These are phyloP conservation scores for Haliclona indistincta DNA, from an alignment of 37 sponge, comb jelly and placozoan species.

Conservation along the genomic window DNA sequence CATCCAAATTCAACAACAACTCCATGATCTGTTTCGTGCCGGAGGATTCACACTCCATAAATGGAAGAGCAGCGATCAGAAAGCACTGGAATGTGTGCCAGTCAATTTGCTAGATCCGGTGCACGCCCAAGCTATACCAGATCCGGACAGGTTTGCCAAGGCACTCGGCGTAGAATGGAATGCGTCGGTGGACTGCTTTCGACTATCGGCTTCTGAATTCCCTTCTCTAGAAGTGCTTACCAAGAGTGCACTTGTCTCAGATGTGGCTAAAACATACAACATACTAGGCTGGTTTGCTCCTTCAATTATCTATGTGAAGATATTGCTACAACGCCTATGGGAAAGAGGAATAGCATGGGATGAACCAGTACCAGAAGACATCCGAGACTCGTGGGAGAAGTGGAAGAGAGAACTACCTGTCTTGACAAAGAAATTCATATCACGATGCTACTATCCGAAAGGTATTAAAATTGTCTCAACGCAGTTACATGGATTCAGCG, in stretches of 20 bases:
- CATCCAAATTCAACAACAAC: slow-evolving; percentile 1
- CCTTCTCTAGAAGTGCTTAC: not conserved
- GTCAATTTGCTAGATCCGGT: slow-evolving; percentile 13
- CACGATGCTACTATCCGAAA: slow-evolving; percentile 21
- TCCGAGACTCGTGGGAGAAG: slow-evolving; percentile 7
- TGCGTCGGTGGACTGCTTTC: slow-evolving; percentile 18
- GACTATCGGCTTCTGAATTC: slow-evolving; percentile 12
- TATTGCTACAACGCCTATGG: slow-evolving; percentile 32
- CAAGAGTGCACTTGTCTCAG: slow-evolving; percentile 12
- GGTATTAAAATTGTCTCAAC: not conserved
- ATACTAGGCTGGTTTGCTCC: slow-evolving; percentile 37
- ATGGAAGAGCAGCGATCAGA: slow-evolving; percentile 25
- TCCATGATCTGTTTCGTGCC: slow-evolving; percentile 4
- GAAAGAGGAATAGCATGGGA: slow-evolving; percentile 27
- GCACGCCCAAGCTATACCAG: slow-evolving; percentile 23
- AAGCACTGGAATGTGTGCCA: slow-evolving; percentile 9
- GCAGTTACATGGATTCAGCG: slow-evolving; percentile 44
- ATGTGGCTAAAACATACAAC: slow-evolving; percentile 15
- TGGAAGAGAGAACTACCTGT: slow-evolving; percentile 19
- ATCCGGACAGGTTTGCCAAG: slow-evolving; percentile 31
- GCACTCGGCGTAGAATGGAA: slow-evolving; percentile 59
- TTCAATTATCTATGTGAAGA: slow-evolving; percentile 27
- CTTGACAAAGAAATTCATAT: slow-evolving; percentile 6
- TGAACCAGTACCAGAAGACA: slow-evolving; percentile 21
- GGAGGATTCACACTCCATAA: slow-evolving; percentile 25